Percentiles rank a stretch among this genome's conserved stretches.
Evolutionary conservation across 2,113 vertebrate genomes (phyloP).

Genomic region (Lucifuga dentata): DNA sequence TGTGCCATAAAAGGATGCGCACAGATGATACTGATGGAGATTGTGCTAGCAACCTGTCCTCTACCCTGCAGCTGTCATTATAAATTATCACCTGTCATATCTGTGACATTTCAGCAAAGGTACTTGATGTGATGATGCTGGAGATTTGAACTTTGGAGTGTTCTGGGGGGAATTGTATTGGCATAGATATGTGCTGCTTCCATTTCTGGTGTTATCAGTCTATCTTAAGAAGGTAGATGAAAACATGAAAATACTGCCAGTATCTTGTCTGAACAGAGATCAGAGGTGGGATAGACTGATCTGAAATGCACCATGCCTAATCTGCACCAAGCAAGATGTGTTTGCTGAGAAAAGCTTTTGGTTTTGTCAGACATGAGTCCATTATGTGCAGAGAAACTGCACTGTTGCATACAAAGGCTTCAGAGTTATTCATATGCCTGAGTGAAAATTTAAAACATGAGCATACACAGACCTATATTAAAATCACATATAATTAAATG

Average conservation of each 20-base stretch:
- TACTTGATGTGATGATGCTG: slow-evolving; percentile 47
- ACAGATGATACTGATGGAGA: slow-evolving; percentile 56
- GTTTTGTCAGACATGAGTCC: slow-evolving; percentile 22
- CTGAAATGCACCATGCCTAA: slow-evolving; percentile 69
- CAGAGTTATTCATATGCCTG: slow-evolving; percentile 16
- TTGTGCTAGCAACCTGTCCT: slow-evolving; percentile 33
- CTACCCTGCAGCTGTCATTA: slow-evolving; percentile 40
- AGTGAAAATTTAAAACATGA: slow-evolving; percentile 22
- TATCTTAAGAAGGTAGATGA: slow-evolving; percentile 76
- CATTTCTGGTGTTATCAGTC: slow-evolving; percentile 67
- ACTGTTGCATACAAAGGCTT: neutral
- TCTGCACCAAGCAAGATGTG: slow-evolving; percentile 56
- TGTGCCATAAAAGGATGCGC: slow-evolving; percentile 49
- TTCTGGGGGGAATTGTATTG: slow-evolving; percentile 28
- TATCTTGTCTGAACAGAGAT: slow-evolving; percentile 72
- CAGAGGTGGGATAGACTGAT: slow-evolving; percentile 66
- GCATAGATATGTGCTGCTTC: neutral
- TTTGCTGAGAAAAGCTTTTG: slow-evolving; percentile 54
- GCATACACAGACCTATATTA: slow-evolving; percentile 47
- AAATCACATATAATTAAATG: slow-evolving; percentile 56
- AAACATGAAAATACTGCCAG: slow-evolving; percentile 60
- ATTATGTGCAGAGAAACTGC: neutral
- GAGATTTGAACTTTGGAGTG: slow-evolving; percentile 57
- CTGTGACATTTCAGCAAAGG: slow-evolving; percentile 65
- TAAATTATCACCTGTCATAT: slow-evolving; percentile 76